Base-by-base conservation (phyloP, 2,888 invertebrate species). In the Eucriotettix oculatus region DNA sequence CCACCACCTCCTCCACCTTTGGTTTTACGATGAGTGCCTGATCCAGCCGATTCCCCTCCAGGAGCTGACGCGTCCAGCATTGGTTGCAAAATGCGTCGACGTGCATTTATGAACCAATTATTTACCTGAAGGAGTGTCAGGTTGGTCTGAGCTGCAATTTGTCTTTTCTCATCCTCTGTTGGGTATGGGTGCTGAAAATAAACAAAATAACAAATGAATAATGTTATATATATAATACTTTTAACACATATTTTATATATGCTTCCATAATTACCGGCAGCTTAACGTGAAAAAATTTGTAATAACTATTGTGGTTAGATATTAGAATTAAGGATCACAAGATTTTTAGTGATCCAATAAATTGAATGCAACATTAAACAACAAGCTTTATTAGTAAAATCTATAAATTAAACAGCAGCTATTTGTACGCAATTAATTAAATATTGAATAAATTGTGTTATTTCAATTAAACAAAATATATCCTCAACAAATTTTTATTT, bases 71-170 rank as follows among this genome's bases (percentile, higher is more conserved):
- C 83, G 71, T 94, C 93, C 57, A 94, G 73, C 93, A 94, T 95
- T 0, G 94, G 94, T 72, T 93, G 93, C 59, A 94, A 76, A 68
- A 94, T 94, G 66, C 94, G 78, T 61, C 95, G 80, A 48, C 95
- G 78, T 5, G 95, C 95, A 76, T 95, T 95, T 66, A 95, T 94
- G 74, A 95, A 91, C 90, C 91, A 91, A 71, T 90, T 91, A 76
- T 91, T 91, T 64, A 94, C 92, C 75, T 92, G 92, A 54, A 91
- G 78, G 58, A 92, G 75, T 0, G 93, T 93, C 60, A 95, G 80
- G 68, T 92, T 85, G 44, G 94, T 94, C 73, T 93, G 90, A 41
- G 85, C 84, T 2, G 93, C 92, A 62, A 95, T 86, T 64, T 89
- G 85, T 43, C 91, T 82, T 73, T 95, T 95, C 72, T 95, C 93